phyloP scores from a whole-genome alignment of 2,113 vertebrate species.

The Crotalus viridis region DNA sequence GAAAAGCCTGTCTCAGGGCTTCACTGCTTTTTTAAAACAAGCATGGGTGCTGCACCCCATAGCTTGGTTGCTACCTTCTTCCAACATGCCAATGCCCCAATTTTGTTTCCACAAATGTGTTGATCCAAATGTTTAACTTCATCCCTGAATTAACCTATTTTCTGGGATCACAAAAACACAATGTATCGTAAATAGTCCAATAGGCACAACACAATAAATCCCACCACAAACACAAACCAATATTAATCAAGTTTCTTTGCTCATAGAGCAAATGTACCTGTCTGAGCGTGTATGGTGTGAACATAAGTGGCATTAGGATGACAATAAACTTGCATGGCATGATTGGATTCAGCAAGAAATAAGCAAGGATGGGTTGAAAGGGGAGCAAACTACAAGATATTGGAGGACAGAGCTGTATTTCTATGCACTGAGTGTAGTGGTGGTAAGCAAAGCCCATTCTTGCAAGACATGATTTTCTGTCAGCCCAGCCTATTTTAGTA shows the following conservation, averaged over 20 bases:
- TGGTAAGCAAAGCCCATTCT: background rate
- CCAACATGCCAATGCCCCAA: background rate
- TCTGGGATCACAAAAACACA: background rate
- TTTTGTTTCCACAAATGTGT: background rate
- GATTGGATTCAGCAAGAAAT: background rate
- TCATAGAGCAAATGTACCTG: background rate
- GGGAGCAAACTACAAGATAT: background rate
- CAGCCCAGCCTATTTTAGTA: background rate
- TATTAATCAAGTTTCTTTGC: background rate
- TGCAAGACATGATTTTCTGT: background rate
- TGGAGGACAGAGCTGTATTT: background rate
- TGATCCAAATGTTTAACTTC: background rate
- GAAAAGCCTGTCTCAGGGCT: background rate
- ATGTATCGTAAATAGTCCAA: background rate
- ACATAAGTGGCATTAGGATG: background rate
- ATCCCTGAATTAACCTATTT: background rate
- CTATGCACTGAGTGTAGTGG: background rate
- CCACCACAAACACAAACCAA: background rate
- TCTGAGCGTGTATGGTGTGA: background rate
- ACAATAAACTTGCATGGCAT: background rate
- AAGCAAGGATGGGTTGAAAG: background rate
- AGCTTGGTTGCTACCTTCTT: background rate
- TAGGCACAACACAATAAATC: background rate
- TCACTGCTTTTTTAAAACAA: background rate
- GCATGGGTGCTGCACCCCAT: background rate